Conservation (phyloP, 2,113 vertebrate genomes). For the Pithys albifrons region DNA sequence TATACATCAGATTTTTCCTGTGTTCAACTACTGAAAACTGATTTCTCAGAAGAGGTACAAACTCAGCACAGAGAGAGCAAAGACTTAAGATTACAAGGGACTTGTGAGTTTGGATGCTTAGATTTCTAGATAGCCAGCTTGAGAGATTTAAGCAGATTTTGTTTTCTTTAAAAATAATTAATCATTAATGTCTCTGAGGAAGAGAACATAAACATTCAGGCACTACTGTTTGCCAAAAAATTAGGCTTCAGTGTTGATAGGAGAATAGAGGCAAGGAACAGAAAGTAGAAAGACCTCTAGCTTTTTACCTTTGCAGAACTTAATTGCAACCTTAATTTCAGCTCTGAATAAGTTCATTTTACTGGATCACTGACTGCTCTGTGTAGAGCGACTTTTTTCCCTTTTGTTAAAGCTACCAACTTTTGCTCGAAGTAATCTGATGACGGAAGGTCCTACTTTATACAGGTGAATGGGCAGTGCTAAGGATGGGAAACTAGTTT, state of each 20-base stretch:
- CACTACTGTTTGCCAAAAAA: neutral
- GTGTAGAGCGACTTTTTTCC: neutral
- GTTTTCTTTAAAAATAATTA: neutral
- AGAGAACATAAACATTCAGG: neutral
- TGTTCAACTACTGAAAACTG: neutral
- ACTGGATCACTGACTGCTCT: neutral
- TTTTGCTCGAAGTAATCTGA: neutral
- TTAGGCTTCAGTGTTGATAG: neutral
- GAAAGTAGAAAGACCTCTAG: neutral
- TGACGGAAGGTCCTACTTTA: neutral
- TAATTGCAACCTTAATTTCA: conserved; percentile 3
- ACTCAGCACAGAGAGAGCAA: neutral
- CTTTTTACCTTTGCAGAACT: neutral
- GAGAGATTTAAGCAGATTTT: neutral
- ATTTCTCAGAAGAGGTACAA: neutral
- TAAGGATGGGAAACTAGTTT: neutral
- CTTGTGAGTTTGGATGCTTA: neutral
- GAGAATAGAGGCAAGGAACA: neutral
- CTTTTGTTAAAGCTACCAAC: conserved; percentile 14
- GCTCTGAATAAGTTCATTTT: neutral
- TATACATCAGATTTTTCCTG: neutral
- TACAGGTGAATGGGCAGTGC: neutral
- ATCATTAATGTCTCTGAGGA: neutral
- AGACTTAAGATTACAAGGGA: neutral
- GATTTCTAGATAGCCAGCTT: neutral